These are phyloP conservation scores for Anaspis maculata DNA, from an alignment of 2,888 invertebrate genomes.

Conservation along the genomic window DNA sequence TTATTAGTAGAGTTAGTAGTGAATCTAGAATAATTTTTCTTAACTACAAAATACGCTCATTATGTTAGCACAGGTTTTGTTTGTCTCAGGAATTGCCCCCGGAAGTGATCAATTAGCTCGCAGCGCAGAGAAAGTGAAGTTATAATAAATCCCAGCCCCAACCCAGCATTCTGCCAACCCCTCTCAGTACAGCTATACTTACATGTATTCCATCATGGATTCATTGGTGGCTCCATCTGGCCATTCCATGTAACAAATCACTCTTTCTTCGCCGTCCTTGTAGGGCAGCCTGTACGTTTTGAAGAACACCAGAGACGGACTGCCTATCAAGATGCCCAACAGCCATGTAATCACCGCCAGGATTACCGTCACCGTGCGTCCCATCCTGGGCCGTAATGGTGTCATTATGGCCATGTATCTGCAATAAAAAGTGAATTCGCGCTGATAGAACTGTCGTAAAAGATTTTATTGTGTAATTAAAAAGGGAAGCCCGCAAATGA, in stretches of 20 bases:
- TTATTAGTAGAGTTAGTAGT: no score
- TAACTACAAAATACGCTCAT: no score
- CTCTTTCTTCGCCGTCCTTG: constrained; percentile 50
- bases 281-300: constrained; percentile 54
- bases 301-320: constrained; percentile 79
- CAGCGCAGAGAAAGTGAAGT: no score
- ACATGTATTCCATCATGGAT: constrained; percentile 68
- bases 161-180: neutral
- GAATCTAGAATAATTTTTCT: no score
- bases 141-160: neutral
- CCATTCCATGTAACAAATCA: constrained; percentile 80
- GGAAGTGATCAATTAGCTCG: no score
- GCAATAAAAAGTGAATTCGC: constrained; percentile 21
- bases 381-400: constrained; percentile 81
- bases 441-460: neutral
- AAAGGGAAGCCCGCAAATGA: no score
- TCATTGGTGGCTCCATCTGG: constrained; percentile 69
- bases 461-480: constrained; percentile 3
- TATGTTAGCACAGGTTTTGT: no score
- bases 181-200: constrained; percentile 43
- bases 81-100: no score
- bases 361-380: constrained; percentile 72
- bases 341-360: constrained; percentile 82
- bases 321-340: constrained; percentile 67
- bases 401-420: constrained; percentile 96